phyloP scores from a whole-genome alignment of 1,140 invertebrate genomes.

The Platyura marginata region DNA sequence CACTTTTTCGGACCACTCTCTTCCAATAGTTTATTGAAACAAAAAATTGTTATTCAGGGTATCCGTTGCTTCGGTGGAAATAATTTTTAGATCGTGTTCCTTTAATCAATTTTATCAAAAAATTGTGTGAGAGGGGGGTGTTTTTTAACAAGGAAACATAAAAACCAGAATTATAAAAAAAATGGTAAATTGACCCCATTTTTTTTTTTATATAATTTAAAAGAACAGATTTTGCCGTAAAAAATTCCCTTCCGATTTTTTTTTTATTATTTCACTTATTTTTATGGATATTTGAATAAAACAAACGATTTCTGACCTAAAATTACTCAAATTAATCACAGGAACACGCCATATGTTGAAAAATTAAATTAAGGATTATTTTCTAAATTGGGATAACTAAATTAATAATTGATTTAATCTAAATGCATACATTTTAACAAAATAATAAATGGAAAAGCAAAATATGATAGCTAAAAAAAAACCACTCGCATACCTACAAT shows the following conservation, averaged over 20 bases:
- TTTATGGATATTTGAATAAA: not conserved
- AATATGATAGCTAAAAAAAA: not conserved
- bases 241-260: not conserved
- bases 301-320: not conserved
- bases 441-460: not conserved
- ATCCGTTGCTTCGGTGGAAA: not conserved
- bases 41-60: too few relatives aligned
- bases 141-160: not conserved
- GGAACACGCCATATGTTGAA: not conserved
- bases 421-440: not conserved
- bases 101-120: not conserved
- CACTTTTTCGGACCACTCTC: too few relatives aligned
- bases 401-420: constrained; percentile 21
- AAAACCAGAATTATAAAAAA: not conserved
- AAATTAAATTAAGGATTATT: constrained; percentile 8
- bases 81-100: not conserved
- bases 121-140: not conserved
- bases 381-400: constrained; percentile 24
- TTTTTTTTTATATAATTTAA: too few relatives aligned
- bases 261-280: not conserved
- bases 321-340: too few relatives aligned
- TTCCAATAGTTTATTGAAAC: too few relatives aligned
- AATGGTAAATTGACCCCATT: too few relatives aligned
- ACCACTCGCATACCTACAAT: not conserved
- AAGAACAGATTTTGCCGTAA: not conserved